Percentiles rank a stretch among this genome's conserved stretches.
phyloP scores from a whole-genome alignment of 1,140 invertebrate genomes.

The Drosophila rufa region DNA sequence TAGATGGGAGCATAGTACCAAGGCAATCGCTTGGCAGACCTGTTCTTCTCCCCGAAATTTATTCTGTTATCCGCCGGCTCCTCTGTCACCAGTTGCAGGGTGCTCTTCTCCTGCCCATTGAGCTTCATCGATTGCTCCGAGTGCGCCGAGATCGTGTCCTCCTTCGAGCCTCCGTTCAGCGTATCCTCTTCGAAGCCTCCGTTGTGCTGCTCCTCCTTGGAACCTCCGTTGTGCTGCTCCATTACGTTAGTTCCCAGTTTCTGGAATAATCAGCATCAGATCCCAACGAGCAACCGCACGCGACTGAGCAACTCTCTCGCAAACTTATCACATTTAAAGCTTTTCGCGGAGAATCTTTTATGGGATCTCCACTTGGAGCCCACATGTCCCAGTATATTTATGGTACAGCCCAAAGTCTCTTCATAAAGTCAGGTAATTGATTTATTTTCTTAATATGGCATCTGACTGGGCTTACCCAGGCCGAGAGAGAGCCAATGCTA shows the following conservation, averaged over 20 bases:
- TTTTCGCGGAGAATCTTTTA: constrained; percentile 20
- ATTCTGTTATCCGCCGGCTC: constrained; percentile 8
- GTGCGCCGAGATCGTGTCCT: neutral
- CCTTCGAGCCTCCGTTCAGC: constrained; percentile 9
- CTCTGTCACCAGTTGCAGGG: constrained; percentile 7
- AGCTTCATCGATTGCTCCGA: neutral
- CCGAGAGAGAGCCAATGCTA: neutral
- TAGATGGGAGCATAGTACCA: constrained; percentile 77
- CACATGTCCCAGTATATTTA: constrained; percentile 19
- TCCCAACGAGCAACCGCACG: constrained; percentile 8
- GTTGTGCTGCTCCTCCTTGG: constrained; percentile 15
- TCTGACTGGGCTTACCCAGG: neutral
- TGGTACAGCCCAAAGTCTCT: constrained; percentile 31
- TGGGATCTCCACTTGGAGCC: constrained; percentile 2
- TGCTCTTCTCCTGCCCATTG: constrained; percentile 15
- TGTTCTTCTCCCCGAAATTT: constrained; percentile 12
- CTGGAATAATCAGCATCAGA: constrained; percentile 11
- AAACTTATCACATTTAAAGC: constrained; percentile 30
- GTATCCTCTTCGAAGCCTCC: constrained; percentile 11
- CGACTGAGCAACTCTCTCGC: constrained; percentile 8
- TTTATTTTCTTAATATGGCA: constrained; percentile 26
- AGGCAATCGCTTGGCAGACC: constrained; percentile 22
- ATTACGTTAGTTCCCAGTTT: neutral
- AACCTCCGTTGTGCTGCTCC: constrained; percentile 19
- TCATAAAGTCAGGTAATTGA: constrained; percentile 29